These are phyloP conservation scores for Norana najaformis DNA, from an alignment of 2,888 invertebrate genomes.

Conservation along the genomic window DNA sequence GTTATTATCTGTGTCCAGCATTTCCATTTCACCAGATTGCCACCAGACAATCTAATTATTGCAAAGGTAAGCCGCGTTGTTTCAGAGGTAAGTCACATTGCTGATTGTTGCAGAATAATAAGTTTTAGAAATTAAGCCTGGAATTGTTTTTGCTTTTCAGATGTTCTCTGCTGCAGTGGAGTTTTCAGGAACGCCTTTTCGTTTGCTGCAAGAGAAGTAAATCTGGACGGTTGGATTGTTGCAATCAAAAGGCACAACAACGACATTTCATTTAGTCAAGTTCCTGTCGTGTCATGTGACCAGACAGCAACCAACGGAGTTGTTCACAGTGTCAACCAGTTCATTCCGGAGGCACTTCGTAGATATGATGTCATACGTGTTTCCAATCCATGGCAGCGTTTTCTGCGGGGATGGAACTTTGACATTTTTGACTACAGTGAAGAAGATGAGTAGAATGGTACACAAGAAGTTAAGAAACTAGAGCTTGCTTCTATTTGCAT, in stretches of 20 bases:
- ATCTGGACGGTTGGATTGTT: constrained; percentile 57
- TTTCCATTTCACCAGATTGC: too few relatives aligned
- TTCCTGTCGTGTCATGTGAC: constrained; percentile 66
- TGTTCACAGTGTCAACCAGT: constrained; percentile 71
- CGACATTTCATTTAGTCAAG: constrained; percentile 56
- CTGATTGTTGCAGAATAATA: not conserved
- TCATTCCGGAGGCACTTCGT: constrained; percentile 62
- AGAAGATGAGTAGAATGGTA: not conserved
- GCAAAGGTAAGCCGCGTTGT: too few relatives aligned
- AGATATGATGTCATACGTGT: constrained; percentile 21
- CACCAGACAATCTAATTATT: too few relatives aligned
- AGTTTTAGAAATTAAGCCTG: not conserved
- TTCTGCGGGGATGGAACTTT: not conserved
- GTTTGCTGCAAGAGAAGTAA: constrained; percentile 57
- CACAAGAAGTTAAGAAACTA: not conserved
- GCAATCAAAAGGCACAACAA: constrained; percentile 54
- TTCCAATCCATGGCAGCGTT: not conserved
- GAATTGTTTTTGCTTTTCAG: constrained; percentile 45
- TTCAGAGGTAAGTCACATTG: too few relatives aligned
- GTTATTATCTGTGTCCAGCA: too few relatives aligned
- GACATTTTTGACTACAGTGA: constrained; percentile 16
- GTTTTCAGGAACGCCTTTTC: constrained; percentile 59
- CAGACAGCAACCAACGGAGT: constrained; percentile 74
- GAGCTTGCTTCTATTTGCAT: constrained; percentile 13
- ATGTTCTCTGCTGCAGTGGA: constrained; percentile 62